Evolutionary conservation across 53 echinoderm and acorn worm species (phyloP).

Genomic region (Echinometra lucunter): DNA sequence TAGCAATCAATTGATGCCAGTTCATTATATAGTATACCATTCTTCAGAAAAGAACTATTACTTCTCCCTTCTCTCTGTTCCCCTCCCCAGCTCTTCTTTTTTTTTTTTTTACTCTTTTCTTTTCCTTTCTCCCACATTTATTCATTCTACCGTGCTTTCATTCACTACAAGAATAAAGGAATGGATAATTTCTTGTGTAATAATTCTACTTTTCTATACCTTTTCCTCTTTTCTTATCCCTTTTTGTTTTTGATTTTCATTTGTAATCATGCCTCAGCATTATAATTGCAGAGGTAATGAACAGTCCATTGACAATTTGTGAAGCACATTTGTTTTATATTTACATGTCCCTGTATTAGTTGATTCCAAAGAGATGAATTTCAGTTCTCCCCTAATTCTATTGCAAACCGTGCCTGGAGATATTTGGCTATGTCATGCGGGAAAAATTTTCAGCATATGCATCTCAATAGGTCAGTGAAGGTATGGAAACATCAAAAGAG

Average conservation of each 20-base stretch:
- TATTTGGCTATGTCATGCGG: background rate
- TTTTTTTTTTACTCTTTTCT: background rate
- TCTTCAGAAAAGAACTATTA: background rate
- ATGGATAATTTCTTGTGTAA: no score
- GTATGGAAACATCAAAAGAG: background rate
- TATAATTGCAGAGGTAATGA: no score
- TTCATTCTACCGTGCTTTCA: no score
- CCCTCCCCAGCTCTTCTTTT: background rate
- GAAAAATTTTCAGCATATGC: background rate
- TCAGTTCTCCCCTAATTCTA: background rate
- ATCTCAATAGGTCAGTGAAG: background rate
- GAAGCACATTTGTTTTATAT: background rate
- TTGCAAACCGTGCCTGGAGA: background rate
- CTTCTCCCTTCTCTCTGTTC: background rate
- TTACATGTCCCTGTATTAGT: background rate
- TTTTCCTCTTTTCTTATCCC: no score
- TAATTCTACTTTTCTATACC: no score
- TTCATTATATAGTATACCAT: background rate
- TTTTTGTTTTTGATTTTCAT: no score
- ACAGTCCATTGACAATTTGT: no score
- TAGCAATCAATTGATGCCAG: background rate
- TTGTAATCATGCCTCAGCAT: no score
- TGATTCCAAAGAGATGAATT: background rate
- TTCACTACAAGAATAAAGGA: no score
- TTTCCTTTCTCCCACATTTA: background rate